Evolutionary conservation across 2,888 invertebrate species (phyloP).

Genomic region (Stenichneumon culpator): DNA sequence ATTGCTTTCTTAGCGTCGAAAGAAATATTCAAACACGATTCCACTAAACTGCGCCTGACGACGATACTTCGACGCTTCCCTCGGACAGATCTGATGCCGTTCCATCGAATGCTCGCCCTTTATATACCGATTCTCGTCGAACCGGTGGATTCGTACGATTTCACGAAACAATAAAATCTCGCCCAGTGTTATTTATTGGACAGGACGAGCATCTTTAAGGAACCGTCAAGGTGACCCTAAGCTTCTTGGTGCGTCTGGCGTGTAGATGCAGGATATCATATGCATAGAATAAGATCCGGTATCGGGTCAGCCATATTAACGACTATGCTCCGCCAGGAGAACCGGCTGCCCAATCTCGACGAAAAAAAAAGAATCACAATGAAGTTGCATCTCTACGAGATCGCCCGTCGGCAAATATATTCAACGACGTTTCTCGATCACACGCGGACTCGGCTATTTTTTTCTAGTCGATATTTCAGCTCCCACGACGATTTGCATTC

Average conservation of each 20-base stretch:
- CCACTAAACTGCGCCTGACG: background rate
- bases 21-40: background rate
- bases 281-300: constrained; percentile 36
- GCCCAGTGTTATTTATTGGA: constrained; percentile 30
- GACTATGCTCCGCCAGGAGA: background rate
- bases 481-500: background rate
- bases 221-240: constrained; percentile 25
- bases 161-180: background rate
- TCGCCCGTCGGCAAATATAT: constrained; percentile 11
- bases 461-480: background rate
- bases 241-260: background rate
- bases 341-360: constrained; percentile 1
- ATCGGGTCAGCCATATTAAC: background rate
- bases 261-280: background rate
- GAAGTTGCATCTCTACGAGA: constrained; percentile 7
- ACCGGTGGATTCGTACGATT: constrained; percentile 10
- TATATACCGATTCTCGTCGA: constrained; percentile 31
- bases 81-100: constrained; percentile 23
- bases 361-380: constrained; percentile 8
- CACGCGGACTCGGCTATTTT: background rate
- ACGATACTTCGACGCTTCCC: constrained; percentile 12
- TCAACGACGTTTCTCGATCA: background rate
- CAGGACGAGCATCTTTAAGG: background rate
- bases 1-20: background rate
- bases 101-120: background rate